Conservation (phyloP, 2,888 invertebrate genomes). For the Adela reaumurella region DNA sequence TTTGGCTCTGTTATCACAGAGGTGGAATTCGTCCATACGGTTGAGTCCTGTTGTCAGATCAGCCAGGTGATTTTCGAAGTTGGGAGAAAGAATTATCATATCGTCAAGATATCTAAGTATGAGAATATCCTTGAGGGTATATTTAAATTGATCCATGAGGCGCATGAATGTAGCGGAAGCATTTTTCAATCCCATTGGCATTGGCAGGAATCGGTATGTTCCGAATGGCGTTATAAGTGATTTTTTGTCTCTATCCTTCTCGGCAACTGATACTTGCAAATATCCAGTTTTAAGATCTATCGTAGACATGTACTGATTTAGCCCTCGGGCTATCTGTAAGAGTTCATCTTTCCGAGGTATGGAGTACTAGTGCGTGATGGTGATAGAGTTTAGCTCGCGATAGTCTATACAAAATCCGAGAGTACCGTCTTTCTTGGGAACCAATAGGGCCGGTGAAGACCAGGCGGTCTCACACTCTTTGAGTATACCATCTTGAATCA, state of each 20-base stretch:
- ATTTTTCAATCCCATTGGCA: conserved; percentile 18
- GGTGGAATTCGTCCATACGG: conserved; percentile 5
- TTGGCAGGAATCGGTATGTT: conserved; percentile 14
- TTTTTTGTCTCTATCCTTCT: conserved; percentile 15
- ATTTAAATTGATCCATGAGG: conserved; percentile 16
- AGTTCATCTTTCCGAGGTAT: too few species aligned
- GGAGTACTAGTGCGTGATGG: conserved; percentile 13
- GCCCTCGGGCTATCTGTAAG: conserved; percentile 13
- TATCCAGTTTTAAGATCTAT: conserved; percentile 14
- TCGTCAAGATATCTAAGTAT: conserved; percentile 19
- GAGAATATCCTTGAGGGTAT: conserved; percentile 8
- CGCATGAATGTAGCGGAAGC: conserved; percentile 11
- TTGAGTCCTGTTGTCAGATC: conserved; percentile 17
- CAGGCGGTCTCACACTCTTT: conserved; percentile 21
- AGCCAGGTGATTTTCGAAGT: conserved; percentile 15
- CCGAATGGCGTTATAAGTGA: conserved; percentile 17
- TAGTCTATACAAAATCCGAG: conserved; percentile 19
- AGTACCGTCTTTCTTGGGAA: conserved; percentile 17
- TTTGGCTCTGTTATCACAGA: conserved; percentile 9
- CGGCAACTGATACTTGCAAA: conserved; percentile 18
- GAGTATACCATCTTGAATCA: conserved; percentile 18
- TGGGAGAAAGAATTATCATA: conserved; percentile 14
- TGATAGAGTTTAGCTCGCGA: conserved; percentile 13
- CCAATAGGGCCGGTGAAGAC: conserved; percentile 19
- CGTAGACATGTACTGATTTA: conserved; percentile 16